Percentiles rank a stretch among this genome's conserved stretches.
Evolutionary conservation across 1,140 invertebrate genomes (phyloP).

Genomic region (Apis dorsata): DNA sequence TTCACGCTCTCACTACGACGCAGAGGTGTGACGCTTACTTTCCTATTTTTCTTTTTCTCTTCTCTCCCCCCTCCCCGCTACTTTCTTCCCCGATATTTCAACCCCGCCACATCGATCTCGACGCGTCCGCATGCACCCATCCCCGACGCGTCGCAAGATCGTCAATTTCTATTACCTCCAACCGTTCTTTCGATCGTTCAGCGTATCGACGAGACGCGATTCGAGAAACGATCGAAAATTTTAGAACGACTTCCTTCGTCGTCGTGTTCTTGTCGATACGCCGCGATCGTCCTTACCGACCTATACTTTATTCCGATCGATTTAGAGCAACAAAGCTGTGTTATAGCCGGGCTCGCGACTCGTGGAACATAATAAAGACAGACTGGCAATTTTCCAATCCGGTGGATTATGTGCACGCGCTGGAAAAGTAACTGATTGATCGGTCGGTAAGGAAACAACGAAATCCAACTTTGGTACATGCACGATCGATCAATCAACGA

Average conservation of each 20-base stretch:
- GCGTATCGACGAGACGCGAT: background rate
- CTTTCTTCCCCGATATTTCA: background rate
- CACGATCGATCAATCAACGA: conserved; percentile 61
- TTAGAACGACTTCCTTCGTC: too few relatives aligned
- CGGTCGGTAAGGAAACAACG: conserved; percentile 55
- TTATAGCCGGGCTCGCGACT: conserved; percentile 18
- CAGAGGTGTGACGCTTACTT: conserved; percentile 10
- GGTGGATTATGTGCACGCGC: conserved; percentile 34
- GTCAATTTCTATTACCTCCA: background rate
- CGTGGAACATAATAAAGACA: conserved; percentile 46
- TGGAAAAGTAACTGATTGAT: conserved; percentile 62
- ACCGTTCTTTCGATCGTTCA: too few relatives aligned
- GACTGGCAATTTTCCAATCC: conserved; percentile 61
- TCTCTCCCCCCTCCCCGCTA: background rate
- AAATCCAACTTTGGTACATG: background rate
- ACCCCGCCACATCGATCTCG: background rate
- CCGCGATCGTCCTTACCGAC: background rate
- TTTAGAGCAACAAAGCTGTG: background rate
- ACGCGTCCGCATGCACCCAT: conserved; percentile 22
- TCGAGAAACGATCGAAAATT: too few relatives aligned
- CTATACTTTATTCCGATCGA: background rate
- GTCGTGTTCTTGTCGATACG: too few relatives aligned
- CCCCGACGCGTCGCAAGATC: conserved; percentile 38
- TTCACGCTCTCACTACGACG: conserved; percentile 28
- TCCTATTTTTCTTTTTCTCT: background rate